These are phyloP conservation scores for Diarsia dahlii DNA, from an alignment of 2,888 invertebrate species.

Conservation along the genomic window DNA sequence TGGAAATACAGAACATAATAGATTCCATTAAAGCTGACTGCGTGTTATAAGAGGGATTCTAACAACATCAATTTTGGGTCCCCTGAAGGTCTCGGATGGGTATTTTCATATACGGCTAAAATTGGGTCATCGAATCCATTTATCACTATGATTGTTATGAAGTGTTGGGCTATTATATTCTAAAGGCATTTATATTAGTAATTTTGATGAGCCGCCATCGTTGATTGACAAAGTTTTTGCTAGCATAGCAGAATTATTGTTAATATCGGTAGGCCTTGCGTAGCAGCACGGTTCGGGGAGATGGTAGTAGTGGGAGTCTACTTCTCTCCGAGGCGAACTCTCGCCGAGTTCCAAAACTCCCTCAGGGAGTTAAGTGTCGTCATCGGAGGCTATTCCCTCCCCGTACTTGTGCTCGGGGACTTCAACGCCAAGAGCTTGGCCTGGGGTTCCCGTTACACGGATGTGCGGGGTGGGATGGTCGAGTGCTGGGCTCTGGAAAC, in stretches of 20 bases:
- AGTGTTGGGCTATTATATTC: conserved; percentile 12
- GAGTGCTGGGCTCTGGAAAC: no score
- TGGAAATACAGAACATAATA: conserved; percentile 9
- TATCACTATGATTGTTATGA: conserved; percentile 36
- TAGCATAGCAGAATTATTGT: neutral
- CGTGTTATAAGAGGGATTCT: conserved; percentile 8
- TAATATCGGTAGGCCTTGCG: neutral
- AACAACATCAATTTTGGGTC: conserved; percentile 35
- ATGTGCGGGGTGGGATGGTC: no score
- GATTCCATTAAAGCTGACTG: conserved; percentile 8
- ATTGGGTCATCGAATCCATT: conserved; percentile 40
- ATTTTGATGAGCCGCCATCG: neutral
- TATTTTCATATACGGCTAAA: conserved; percentile 31
- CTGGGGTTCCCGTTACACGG: no score
- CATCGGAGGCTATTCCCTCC: no score
- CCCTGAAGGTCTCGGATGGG: neutral
- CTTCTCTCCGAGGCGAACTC: no score
- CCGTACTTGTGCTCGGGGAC: no score
- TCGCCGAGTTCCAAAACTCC: no score
- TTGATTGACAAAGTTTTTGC: neutral
- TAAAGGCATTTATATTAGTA: neutral
- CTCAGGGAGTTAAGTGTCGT: no score
- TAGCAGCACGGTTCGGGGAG: no score
- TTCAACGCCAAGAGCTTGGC: no score
- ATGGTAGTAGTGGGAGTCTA: no score